These are phyloP conservation scores for Aldrovandia affinis DNA, from an alignment of 2,797 vertebrate genomes.

Conservation along the genomic window DNA sequence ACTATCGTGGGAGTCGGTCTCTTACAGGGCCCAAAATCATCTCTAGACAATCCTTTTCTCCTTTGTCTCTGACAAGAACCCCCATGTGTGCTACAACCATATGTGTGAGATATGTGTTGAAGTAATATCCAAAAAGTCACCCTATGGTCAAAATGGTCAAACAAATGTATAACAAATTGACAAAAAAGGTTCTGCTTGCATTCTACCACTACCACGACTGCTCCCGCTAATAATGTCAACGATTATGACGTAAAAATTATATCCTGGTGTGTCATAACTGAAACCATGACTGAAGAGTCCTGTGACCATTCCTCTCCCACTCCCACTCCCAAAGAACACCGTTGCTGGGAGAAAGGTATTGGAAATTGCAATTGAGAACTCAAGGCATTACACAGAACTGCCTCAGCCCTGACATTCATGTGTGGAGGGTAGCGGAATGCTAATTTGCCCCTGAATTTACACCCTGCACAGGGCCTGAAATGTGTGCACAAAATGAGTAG, in stretches of 20 bases:
- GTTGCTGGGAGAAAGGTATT: neutral
- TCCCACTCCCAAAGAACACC: neutral
- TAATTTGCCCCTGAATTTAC: slow-evolving; percentile 45
- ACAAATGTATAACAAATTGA: neutral
- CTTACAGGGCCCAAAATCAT: too few relatives aligned
- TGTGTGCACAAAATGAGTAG: too few relatives aligned
- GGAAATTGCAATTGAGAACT: neutral
- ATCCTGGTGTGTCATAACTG: neutral
- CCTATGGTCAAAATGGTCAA: too few relatives aligned
- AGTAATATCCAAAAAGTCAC: too few relatives aligned
- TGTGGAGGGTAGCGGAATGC: slow-evolving; percentile 19
- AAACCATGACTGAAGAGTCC: neutral
- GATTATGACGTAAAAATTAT: neutral
- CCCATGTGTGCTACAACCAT: too few relatives aligned
- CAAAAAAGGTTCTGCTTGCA: too few relatives aligned
- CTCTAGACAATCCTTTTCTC: too few relatives aligned
- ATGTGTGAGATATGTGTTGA: too few relatives aligned
- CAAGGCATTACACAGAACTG: neutral
- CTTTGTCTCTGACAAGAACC: too few relatives aligned
- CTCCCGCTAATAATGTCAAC: neutral
- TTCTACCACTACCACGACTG: neutral
- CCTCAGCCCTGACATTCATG: neutral
- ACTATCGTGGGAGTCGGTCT: too few relatives aligned
- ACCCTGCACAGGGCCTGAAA: slow-evolving; percentile 31
- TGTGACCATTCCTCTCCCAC: neutral